Evolutionary conservation across 2,888 invertebrate genomes (phyloP), one percentile per base, ranked within the genome.

Genomic region (Lycaena phlaeas): DNA sequence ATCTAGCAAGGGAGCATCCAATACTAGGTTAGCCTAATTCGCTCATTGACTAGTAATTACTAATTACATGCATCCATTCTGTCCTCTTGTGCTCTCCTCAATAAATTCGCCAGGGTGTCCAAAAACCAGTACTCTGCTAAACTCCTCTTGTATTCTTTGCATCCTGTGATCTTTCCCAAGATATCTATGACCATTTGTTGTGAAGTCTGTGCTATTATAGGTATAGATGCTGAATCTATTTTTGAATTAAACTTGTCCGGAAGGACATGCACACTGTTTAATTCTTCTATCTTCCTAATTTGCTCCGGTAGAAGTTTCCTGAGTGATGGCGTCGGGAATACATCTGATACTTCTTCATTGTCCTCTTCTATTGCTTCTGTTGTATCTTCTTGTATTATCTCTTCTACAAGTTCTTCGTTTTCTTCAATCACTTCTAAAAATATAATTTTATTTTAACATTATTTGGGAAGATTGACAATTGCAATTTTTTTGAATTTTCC

Each of bases 71-170:
- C 64, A 40, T 68, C 55, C 42, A 84, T 31, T 1, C 51, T 48
- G 36, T 81, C 78, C 0, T 61, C 67, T 27, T 84, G 84, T 0
- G 77, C 78, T n/a, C 82, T 57, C 39, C 75, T 60, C 47, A 84
- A 46, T 44, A 84, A 42, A 48, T 77, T 74, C 0, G 85, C 78
- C 43, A 87, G 15, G 0, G 77, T 82, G 26, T 87, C 87, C 52
- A 87, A 49, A 41, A 87, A 84, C 87, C 87, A 87, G 53, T 60
- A 85, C 40, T 85, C 84, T 0, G 82, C 73, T 40, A 85, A 49
- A 39, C 78, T 85, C 11, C 59, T 72, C 40, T 57, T 66, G 41
- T 77, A 85, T 28, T 61, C 57, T 1, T 44, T 59, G 28, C 86
- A 77, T 0, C 81, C 85, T 0, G 81, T 60, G 12, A 77, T 45